Conservation (phyloP, 2,113 vertebrate species). For the Coryphaenoides rupestris region DNA sequence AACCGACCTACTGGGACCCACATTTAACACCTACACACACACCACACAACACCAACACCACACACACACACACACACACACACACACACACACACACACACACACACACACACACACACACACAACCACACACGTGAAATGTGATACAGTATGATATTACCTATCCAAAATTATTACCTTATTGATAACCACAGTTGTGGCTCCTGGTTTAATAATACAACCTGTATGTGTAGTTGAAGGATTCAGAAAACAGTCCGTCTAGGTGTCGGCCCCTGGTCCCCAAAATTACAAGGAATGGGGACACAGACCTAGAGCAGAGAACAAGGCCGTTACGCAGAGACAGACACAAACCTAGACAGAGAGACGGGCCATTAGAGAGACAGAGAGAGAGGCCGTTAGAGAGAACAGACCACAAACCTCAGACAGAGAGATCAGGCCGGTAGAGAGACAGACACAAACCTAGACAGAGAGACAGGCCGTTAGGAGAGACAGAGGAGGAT, state of each 20-base stretch:
- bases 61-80: conserved; percentile 3
- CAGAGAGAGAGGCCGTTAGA: neutral
- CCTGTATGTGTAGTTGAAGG: conserved; percentile 89
- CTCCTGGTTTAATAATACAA: conserved; percentile 56
- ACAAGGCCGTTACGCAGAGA: neutral
- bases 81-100: no score
- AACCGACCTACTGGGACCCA: conserved; percentile 81
- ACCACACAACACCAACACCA: neutral
- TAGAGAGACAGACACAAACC: neutral
- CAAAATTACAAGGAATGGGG: conserved; percentile 83
- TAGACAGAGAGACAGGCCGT: neutral
- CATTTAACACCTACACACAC: conserved; percentile 81
- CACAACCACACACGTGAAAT: neutral
- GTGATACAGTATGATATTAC: no score
- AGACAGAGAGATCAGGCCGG: neutral
- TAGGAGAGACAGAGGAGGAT: neutral
- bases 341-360: neutral
- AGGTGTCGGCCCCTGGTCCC: conserved; percentile 65
- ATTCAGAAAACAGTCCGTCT: conserved; percentile 78
- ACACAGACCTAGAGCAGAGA: conserved; percentile 75
- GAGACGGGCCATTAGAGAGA: neutral
- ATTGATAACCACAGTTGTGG: neutral
- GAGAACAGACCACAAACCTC: neutral
- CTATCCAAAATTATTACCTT: no score
- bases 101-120: conserved; percentile 70